Base-by-base conservation (phyloP, 2,888 invertebrate species). In the Agriotes lineatus region DNA sequence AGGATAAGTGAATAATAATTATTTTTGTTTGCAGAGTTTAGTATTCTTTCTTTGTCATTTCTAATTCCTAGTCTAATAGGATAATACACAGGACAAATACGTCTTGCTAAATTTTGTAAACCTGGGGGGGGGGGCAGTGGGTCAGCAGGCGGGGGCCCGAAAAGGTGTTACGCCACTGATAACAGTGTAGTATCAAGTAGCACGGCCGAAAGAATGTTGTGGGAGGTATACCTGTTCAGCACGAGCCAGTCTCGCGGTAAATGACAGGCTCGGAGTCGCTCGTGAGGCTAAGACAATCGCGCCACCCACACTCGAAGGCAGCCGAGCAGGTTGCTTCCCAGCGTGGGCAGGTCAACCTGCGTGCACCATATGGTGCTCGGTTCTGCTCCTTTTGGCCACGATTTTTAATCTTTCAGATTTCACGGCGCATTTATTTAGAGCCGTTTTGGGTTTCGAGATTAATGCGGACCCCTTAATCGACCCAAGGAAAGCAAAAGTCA, bases 161-260 rank as follows among this genome's bases (percentile, higher is more conserved):
- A n/a, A n/a, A n/a, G n/a, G n/a, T n/a, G n/a, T n/a, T n/a, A n/a
- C n/a, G n/a, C n/a, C n/a, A n/a, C n/a, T 70, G 48, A 70, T 70
- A 67, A 67, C 67, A 62, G 72, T 70, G 69, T 68, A 70, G 67
- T 69, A 72, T 73, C 71, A 71, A 68, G 75, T 75, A 74, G 73
- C 75, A 70, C 72, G 61, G 68, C 39, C 62, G 57, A 70, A 73
- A 74, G 75, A 75, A 75, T 75, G 71, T 69, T 69, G 75, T 75
- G 72, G 75, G 75, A 72, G 75, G 73, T 70, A 74, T 69, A 75
- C 75, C 75, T 75, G 75, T 75, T 74, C 69, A 72, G 66, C 69
- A 69, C 69, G 69, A 69, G 69, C 69, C 69, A 66, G 61, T 44
- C 69, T 69, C 66, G 61, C 45, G 16, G 35, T 19, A 37, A 20